Evolutionary conservation across 2,797 vertebrate species (phyloP).

Genomic region (Phataginus tetradactyla): DNA sequence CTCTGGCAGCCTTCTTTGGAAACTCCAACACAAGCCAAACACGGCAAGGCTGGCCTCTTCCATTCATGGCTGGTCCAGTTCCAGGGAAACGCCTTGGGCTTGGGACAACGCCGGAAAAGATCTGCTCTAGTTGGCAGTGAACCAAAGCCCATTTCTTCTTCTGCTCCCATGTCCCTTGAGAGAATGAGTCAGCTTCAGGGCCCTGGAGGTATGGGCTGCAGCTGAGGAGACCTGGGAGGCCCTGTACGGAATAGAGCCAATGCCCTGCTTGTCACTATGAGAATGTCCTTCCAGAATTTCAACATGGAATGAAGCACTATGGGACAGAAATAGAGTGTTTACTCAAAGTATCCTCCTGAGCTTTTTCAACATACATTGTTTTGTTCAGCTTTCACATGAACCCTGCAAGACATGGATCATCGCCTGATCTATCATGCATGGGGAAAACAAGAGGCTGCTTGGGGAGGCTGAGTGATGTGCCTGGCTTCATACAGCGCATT

Average conservation of each 20-base stretch:
- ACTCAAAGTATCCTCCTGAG: neutral
- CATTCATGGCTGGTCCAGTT: neutral
- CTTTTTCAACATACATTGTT: neutral
- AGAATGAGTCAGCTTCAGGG: constrained; percentile 4
- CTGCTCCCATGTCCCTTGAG: constrained; percentile 41
- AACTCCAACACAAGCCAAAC: constrained; percentile 47
- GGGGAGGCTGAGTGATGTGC: neutral
- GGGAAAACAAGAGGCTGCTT: neutral
- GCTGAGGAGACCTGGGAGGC: neutral
- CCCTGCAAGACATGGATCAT: neutral
- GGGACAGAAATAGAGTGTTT: neutral
- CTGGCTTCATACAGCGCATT: neutral
- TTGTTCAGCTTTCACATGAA: neutral
- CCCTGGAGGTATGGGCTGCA: neutral
- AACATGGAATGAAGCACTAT: neutral
- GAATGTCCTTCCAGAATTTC: neutral
- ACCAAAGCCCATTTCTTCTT: constrained; percentile 48
- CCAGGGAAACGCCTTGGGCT: constrained; percentile 59
- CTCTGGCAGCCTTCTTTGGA: constrained; percentile 47
- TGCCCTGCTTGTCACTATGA: neutral
- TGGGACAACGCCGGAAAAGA: constrained; percentile 45
- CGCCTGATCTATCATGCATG: neutral
- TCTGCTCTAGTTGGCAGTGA: constrained; percentile 62
- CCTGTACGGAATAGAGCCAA: neutral
- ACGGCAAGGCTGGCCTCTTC: constrained; percentile 24